Base-by-base conservation (phyloP, 2,797 vertebrate genomes). In the Amazona finschi region DNA sequence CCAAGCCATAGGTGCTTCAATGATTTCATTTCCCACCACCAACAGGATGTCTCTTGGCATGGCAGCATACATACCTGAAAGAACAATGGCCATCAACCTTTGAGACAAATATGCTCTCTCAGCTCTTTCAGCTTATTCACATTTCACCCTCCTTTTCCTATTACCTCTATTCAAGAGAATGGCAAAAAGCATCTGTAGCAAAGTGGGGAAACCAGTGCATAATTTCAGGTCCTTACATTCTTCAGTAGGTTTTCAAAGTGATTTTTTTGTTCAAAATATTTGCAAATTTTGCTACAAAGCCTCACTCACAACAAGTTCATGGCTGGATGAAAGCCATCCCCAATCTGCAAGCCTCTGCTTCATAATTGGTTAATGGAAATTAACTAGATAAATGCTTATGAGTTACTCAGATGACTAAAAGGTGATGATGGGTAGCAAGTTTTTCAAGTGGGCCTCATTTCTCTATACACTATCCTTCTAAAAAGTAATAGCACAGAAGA, bases 1-100 rank as follows among this genome's bases (percentile, higher is more conserved):
- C 99, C 99, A 99, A 2, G 99, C 99, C 99, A 99, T 99, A 3
- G 99, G 99, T 4, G 99, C 99, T 97, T 99, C 99, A 6, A 99
- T 99, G 53, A 99, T 99, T 97, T 99, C 99, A 77, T 99, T 99
- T 43, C 99, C 99, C 94, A 99, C 98, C 41, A 99, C 99, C 57
- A 99, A 89, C 19, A 99, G 98, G 97, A 99, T 99, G 97, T 99
- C 99, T 95, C 99, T 98, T 25, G 99, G 99, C 99, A 99, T 99
- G 36, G 99, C 99, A 47, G 98, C 98, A 25, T 99, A 99, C 98
- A 99, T 98, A 91, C 99, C 99, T 99, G 61, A 38, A 82, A 94
- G 88, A 65, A 90, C 53, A 91, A 71, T 62, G 47, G 22, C 55
- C 58, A 61, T 66, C 75, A 84, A 74, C 16, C 8, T 55, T 17